Evolutionary conservation across 2,113 vertebrate genomes (phyloP).

Genomic region (Melanerpes aurifrons): DNA sequence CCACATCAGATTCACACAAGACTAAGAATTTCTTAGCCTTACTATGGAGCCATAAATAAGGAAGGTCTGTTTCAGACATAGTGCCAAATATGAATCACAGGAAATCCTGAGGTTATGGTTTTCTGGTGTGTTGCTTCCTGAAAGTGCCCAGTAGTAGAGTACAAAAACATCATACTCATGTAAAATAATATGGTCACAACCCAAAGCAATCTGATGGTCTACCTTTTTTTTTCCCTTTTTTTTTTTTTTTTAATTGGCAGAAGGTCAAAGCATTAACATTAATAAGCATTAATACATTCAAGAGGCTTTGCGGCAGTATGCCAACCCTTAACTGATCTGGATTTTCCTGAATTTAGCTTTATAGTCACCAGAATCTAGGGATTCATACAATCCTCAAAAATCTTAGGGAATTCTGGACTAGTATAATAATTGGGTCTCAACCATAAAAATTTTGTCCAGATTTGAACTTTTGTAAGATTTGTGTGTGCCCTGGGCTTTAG

Average conservation of each 20-base stretch:
- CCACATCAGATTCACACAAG: neutral
- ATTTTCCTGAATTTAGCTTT: neutral
- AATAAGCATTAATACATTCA: neutral
- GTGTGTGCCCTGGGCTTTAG: neutral
- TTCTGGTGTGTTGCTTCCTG: neutral
- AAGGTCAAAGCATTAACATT: neutral
- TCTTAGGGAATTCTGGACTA: neutral
- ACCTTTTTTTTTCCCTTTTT: no score
- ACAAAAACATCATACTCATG: neutral
- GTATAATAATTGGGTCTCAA: neutral
- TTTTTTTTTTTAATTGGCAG: neutral
- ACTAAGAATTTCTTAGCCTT: neutral
- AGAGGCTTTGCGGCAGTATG: neutral
- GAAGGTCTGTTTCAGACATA: neutral
- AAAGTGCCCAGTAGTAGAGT: neutral
- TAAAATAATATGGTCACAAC: neutral
- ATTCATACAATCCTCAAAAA: neutral
- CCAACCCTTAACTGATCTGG: neutral
- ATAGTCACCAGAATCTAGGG: neutral
- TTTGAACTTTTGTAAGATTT: neutral
- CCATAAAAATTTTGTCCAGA: neutral
- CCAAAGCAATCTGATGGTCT: neutral
- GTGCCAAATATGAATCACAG: neutral
- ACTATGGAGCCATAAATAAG: neutral
- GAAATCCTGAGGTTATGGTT: neutral